Evolutionary conservation across 2,113 vertebrate genomes (phyloP), one percentile per base, ranked within the genome.

Genomic region (Australoheros scitulus): DNA sequence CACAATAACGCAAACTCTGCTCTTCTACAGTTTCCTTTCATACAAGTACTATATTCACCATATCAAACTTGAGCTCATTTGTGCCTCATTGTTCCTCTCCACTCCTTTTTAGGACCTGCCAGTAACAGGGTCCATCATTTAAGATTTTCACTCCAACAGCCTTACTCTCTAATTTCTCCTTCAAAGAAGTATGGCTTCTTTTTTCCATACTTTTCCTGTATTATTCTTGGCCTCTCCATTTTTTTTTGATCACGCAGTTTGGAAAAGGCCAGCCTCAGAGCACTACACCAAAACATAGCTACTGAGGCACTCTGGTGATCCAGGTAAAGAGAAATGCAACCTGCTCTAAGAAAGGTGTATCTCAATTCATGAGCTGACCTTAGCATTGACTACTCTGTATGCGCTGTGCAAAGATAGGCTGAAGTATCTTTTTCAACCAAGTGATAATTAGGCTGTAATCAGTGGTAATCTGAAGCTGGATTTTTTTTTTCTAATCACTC

Each of bases 361-460:
- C 57, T 81, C 34, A 29, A 15, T 85, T 65, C 14, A 63, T 38
- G 18, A 47, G 41, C 29, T 81, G 68, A 47, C 68, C 83, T 84
- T 83, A 50, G 22, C 3, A 22, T 41, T 18, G 24, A 55, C 15
- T 50, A 57, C 6, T 38, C 38, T 58, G 11, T 64, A 36, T n/a
- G 29, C 10, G 50, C 36, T 38, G 20, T 72, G 22, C 26, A 52
- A 68, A 61, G 68, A 43, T 29, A 41, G 20, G 20, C 2, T 32
- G 17, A 13, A 43, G 34, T 20, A 61, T 76, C 59, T 65, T 36
- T 77, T 59, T 20, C 68, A 59, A 80, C 82, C 15, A 72, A 72
- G 8, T 47, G n/a, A 74, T 86, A 78, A 86, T 90, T 83, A 74
- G 76, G 82, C 68, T 72, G 47, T 72, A 72, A 72, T 55, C 68